Evolutionary conservation across 2,113 vertebrate genomes (phyloP).

Genomic region (Madoqua kirkii): DNA sequence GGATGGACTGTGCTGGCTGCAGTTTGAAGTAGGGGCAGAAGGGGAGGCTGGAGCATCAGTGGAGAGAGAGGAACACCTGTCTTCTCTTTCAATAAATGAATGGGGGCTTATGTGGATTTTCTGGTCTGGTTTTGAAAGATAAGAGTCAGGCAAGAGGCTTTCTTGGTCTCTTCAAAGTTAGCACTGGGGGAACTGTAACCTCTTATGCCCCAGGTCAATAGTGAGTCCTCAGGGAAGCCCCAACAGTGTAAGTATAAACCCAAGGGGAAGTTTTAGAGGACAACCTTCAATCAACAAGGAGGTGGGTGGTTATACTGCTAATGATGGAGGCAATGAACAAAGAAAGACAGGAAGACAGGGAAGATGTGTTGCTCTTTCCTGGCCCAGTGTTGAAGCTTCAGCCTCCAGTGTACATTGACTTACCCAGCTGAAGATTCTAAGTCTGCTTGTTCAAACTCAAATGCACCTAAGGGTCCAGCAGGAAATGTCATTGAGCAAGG

Average conservation of each 20-base stretch:
- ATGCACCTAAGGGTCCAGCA: neutral
- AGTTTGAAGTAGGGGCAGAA: neutral
- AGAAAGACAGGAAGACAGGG: fast-evolving
- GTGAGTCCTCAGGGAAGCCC: fast-evolving
- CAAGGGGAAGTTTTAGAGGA: neutral
- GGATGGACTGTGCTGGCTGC: neutral
- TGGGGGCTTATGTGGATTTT: neutral
- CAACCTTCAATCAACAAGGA: neutral
- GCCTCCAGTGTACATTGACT: fast-evolving
- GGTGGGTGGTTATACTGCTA: neutral
- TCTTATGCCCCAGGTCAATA: neutral
- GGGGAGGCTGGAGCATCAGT: neutral
- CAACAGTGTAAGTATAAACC: fast-evolving
- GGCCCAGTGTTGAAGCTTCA: neutral
- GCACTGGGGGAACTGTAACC: neutral
- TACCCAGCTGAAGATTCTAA: neutral
- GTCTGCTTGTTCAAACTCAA: neutral
- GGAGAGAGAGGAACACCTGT: too few relatives aligned
- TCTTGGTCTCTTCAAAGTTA: neutral
- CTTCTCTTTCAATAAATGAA: fast-evolving
- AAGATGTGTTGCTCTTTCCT: neutral
- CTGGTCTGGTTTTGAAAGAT: neutral
- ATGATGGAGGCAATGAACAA: fast-evolving
- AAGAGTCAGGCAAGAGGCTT: neutral
- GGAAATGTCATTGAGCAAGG: fast-evolving